Conservation (phyloP, 1,140 invertebrate species). For the Nephotettix cincticeps region DNA sequence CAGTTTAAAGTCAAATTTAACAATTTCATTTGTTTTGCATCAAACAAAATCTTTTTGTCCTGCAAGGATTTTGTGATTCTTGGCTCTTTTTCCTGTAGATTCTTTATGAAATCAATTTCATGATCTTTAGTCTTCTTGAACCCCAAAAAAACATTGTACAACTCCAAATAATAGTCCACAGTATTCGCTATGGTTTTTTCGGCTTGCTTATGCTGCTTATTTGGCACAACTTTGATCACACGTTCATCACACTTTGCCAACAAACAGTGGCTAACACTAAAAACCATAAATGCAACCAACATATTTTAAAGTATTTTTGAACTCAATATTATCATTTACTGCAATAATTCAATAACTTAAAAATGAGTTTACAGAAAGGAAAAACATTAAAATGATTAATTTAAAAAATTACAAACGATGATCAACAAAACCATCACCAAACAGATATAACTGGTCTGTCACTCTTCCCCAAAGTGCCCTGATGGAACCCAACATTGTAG, state of each 20-base stretch:
- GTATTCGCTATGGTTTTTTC: neutral
- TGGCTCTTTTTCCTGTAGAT: neutral
- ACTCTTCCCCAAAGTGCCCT: neutral
- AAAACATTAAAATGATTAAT: neutral
- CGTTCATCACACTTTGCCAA: neutral
- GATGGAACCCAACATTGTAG: neutral
- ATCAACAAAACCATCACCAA: neutral
- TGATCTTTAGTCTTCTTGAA: neutral
- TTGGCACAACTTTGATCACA: neutral
- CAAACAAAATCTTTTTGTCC: neutral
- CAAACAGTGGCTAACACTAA: neutral
- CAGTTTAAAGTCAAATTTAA: conserved; percentile 4
- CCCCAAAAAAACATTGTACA: neutral
- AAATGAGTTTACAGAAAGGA: neutral
- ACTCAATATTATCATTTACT: neutral
- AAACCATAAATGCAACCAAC: neutral
- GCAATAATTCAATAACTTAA: neutral
- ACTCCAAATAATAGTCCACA: neutral
- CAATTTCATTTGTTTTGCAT: neutral
- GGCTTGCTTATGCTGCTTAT: neutral
- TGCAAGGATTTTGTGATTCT: neutral
- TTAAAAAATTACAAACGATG: neutral
- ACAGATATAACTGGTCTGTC: neutral
- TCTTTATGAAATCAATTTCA: neutral
- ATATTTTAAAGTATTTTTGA: neutral